Evolutionary conservation across 2,888 invertebrate genomes (phyloP).

Genomic region (Caprella mutica): DNA sequence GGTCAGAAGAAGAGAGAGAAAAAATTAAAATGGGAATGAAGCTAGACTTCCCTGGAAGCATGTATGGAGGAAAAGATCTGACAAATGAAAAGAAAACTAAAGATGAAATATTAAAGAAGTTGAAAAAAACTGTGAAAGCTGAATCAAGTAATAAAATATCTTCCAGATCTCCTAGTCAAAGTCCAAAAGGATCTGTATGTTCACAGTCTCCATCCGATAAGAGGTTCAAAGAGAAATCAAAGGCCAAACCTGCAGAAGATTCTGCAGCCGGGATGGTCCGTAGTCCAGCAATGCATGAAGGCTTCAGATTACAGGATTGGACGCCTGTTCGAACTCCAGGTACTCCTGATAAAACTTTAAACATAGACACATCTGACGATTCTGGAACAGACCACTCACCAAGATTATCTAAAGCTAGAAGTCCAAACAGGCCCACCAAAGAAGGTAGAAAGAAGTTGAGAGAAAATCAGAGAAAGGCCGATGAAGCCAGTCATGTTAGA

Average conservation of each 20-base stretch:
- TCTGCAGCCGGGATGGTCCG: slow-evolving; percentile 39
- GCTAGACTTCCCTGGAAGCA: slow-evolving; percentile 53
- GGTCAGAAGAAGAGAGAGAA: slow-evolving; percentile 33
- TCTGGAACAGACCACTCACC: slow-evolving; percentile 14
- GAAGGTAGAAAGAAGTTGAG: slow-evolving; percentile 16
- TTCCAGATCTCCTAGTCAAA: background rate
- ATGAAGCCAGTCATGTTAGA: background rate
- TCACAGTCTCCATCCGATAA: background rate
- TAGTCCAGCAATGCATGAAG: slow-evolving; percentile 41
- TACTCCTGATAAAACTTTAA: slow-evolving; percentile 36
- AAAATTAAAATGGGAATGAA: slow-evolving; percentile 46
- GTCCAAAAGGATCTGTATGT: background rate
- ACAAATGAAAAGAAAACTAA: background rate
- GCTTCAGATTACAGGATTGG: slow-evolving; percentile 39
- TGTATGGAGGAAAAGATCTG: slow-evolving; percentile 39
- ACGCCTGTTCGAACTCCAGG: slow-evolving; percentile 36
- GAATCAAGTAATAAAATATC: slow-evolving; percentile 6
- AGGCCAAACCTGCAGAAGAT: slow-evolving; percentile 34
- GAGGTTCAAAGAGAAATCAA: slow-evolving; percentile 13
- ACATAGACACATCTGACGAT: slow-evolving; percentile 30
- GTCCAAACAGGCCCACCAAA: slow-evolving; percentile 24
- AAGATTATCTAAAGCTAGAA: slow-evolving; percentile 20
- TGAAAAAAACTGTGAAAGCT: slow-evolving; percentile 26
- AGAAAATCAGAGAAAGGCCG: slow-evolving; percentile 14
- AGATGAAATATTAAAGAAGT: slow-evolving; percentile 19